Conservation (phyloP, 1,140 invertebrate species). For the Eueides isabella region DNA sequence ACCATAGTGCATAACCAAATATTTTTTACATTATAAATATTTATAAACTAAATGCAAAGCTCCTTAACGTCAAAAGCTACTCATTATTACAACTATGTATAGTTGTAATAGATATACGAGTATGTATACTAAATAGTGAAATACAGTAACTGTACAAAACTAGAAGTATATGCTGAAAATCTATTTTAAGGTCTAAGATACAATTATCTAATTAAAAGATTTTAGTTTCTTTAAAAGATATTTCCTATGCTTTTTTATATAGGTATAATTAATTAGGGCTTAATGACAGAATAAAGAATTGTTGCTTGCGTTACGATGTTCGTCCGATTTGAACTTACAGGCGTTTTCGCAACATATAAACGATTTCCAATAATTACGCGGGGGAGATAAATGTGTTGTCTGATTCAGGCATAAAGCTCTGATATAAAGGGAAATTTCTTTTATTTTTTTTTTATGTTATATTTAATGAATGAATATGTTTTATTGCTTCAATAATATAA, state of each 20-base stretch:
- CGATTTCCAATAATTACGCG: conserved; percentile 9
- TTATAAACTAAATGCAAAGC: no score
- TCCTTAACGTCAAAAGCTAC: no score
- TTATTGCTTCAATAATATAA: neutral
- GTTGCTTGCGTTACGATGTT: conserved; percentile 3
- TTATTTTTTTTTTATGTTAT: neutral
- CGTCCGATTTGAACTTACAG: conserved; percentile 5
- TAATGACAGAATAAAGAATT: conserved; percentile 5
- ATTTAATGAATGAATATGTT: neutral
- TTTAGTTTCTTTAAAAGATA: neutral
- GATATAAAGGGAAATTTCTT: neutral
- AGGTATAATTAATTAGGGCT: neutral
- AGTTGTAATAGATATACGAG: no score
- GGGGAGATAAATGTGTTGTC: conserved; percentile 11
- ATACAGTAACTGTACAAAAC: no score
- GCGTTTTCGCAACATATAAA: conserved; percentile 8
- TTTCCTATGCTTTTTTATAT: neutral
- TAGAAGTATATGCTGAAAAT: no score
- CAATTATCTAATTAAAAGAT: neutral
- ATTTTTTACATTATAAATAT: no score
- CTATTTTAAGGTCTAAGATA: no score
- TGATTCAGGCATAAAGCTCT: conserved; percentile 5
- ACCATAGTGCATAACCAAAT: no score
- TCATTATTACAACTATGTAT: no score
- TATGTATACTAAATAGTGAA: no score